Percentiles rank a stretch among this genome's conserved stretches.
These are phyloP conservation scores for Luperina nickerlii DNA, from an alignment of 2,888 invertebrate genomes.

Conservation along the genomic window DNA sequence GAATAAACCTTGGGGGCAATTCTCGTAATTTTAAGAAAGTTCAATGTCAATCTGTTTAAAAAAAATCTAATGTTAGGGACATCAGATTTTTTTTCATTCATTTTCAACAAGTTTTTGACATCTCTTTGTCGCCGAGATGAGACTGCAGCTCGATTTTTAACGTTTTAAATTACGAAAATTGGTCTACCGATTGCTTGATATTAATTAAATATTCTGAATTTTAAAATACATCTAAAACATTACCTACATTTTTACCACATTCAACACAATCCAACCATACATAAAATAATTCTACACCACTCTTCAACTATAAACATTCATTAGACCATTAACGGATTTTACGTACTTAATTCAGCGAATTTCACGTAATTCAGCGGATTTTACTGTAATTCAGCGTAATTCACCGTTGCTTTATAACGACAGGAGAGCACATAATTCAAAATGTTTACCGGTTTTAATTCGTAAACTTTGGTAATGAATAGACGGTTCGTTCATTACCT, in stretches of 20 bases:
- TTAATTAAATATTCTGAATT: neutral
- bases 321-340: conserved; percentile 43
- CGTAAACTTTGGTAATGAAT: conserved; percentile 68
- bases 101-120: too few relatives aligned
- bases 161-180: too few relatives aligned
- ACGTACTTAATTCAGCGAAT: conserved; percentile 26
- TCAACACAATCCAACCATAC: neutral
- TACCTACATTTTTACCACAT: neutral
- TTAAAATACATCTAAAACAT: neutral
- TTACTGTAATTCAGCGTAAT: conserved; percentile 47
- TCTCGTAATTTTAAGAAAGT: too few relatives aligned
- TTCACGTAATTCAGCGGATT: conserved; percentile 30
- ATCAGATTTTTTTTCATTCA: too few relatives aligned
- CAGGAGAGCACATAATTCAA: conserved; percentile 62
- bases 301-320: conserved; percentile 34
- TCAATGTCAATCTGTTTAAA: too few relatives aligned
- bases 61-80: too few relatives aligned
- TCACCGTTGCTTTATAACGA: conserved; percentile 46
- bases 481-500: conserved; percentile 61
- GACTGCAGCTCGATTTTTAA: too few relatives aligned
- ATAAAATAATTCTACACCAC: conserved; percentile 17
- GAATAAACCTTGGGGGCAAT: neutral
- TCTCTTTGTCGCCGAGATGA: too few relatives aligned
- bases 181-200: neutral
- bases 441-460: conserved; percentile 68